These are phyloP conservation scores for Drosophila nannoptera DNA, from an alignment of 1,140 invertebrate genomes.

Conservation along the genomic window DNA sequence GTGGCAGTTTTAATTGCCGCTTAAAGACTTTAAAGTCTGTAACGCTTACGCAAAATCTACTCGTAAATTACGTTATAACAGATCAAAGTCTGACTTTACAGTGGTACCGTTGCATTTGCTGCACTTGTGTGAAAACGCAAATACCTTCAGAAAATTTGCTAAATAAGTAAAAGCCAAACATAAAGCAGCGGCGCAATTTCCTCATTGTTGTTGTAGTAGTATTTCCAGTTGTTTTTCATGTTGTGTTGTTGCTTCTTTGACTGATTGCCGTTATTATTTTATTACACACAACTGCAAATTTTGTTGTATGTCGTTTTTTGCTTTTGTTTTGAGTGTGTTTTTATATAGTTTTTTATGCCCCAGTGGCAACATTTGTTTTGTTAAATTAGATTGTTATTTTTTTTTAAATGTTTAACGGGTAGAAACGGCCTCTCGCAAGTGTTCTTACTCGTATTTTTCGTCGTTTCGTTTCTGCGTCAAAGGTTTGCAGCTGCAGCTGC, in stretches of 20 bases:
- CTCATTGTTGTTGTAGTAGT: conserved; percentile 34
- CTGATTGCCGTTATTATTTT: conserved; percentile 66
- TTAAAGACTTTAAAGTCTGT: too few species aligned
- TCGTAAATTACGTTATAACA: too few species aligned
- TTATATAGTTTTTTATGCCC: neutral
- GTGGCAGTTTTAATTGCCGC: too few species aligned
- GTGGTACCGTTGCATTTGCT: too few species aligned
- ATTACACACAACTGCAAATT: conserved; percentile 51
- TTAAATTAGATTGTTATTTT: conserved; percentile 52
- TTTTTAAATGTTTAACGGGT: conserved; percentile 31
- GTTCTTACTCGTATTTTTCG: too few species aligned
- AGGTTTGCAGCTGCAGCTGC: neutral
- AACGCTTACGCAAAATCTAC: too few species aligned
- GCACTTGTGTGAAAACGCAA: neutral
- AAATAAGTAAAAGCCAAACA: neutral
- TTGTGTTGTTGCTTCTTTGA: conserved; percentile 32
- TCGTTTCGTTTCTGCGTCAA: neutral
- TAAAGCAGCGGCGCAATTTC: conserved; percentile 42
- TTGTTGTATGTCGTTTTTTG: conserved; percentile 29
- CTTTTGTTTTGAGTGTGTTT: conserved; percentile 2
- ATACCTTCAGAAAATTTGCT: neutral
- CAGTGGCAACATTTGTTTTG: conserved; percentile 36
- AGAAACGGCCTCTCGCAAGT: neutral
- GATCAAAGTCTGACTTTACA: too few species aligned
- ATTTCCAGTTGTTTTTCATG: neutral